A percentile compares a stretch with the other conserved stretches of the same genome.
phyloP scores from a whole-genome alignment of 2,888 invertebrate species.

The Frankliniella fusca region DNA sequence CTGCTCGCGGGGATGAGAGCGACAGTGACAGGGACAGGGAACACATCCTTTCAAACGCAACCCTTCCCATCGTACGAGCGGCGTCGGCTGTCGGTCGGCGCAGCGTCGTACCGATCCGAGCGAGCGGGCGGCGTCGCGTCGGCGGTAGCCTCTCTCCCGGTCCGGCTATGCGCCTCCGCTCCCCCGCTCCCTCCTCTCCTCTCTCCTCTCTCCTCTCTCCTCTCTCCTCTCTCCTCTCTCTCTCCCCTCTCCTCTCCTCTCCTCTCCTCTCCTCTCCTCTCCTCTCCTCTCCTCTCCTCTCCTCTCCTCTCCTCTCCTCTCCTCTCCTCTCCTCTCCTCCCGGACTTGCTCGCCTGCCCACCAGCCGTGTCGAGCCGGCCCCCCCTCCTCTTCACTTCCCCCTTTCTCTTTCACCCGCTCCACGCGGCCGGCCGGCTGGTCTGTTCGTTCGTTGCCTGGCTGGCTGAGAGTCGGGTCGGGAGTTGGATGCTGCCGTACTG shows the following conservation, averaged over 20 bases:
- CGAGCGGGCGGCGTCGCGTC: neutral
- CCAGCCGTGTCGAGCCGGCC: neutral
- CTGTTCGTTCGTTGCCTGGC: neutral
- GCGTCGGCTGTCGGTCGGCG: neutral
- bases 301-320: slow-evolving; percentile 13
- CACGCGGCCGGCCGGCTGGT: neutral
- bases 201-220: neutral
- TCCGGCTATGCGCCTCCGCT: neutral
- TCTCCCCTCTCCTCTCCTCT: too few relatives aligned
- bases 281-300: too few relatives aligned
- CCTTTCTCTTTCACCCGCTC: neutral
- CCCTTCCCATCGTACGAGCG: neutral
- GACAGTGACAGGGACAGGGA: too few relatives aligned
- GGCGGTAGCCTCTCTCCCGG: neutral
- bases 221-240: neutral
- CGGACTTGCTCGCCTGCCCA: slow-evolving; percentile 31
- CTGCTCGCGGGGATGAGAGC: too few relatives aligned
- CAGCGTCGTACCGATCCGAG: neutral
- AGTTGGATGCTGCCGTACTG: too few relatives aligned
- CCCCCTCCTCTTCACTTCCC: neutral
- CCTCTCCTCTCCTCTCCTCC: neutral
- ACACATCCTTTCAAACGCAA: neutral
- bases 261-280: too few relatives aligned
- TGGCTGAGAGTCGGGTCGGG: neutral
- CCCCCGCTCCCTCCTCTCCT: slow-evolving; percentile 6